Base-by-base conservation (phyloP, 1,140 invertebrate genomes). In the Drosophila cardini region DNA sequence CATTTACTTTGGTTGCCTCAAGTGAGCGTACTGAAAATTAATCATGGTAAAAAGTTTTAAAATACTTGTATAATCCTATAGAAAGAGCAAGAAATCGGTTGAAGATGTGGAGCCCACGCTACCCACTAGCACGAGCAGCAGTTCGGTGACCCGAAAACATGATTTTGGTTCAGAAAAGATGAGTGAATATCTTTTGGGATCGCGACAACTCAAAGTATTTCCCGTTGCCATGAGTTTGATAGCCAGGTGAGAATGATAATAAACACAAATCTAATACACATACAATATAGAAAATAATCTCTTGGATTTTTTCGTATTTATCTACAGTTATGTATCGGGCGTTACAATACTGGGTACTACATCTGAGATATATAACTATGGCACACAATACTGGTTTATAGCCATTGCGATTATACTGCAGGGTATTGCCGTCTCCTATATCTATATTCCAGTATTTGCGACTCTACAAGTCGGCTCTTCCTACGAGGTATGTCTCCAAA, bases 281-380 rank as follows among this genome's bases (percentile, higher is more conserved):
- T 15, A 18, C 4, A 46, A 10, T 55, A n/a, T 8, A 40, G 9
- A 11, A 48, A 56, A 32, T 82, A 70, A 82, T 87, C 82, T 61
- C 3, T 53, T 30, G 21, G 21, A 36, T 36, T 40, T 16, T 36
- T 40, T 16, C n/a, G 62, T 34, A 48, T 71, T 69, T 79, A 74
- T 73, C 72, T 72, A 61, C 82, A 96, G 96, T 84, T 97, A 98
- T 91, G 96, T 98, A 91, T 98, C 97, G 0, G 97, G 97, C 52
- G 96, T 98, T 34, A 97, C 97, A 7, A 94, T 98, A 64, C 93
- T 98, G 11, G 97, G 97, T 10, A 97, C 96, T 8, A 97, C 97
- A 4, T 95, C 96, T 0, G 97, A 98, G 93, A 96, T 97, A 73
- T 98, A 98, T 90, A 96, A 95, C 92, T 97, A 94, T 91, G 97